Evolutionary conservation across 2,888 invertebrate genomes (phyloP).

Genomic region (Folsomia manolachei): DNA sequence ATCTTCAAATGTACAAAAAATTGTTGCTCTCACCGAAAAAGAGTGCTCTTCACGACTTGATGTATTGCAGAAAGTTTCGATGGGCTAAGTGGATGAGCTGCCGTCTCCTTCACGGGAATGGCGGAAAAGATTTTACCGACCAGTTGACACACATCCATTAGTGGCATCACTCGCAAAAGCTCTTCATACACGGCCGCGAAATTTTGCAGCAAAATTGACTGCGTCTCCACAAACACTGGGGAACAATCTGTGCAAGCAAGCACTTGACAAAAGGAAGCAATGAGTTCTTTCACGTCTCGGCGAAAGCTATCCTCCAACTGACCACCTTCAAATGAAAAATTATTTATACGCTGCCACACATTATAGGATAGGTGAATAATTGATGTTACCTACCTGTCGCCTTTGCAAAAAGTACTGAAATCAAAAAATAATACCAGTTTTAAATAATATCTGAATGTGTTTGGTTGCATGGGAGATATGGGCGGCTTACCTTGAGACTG

Average conservation of each 20-base stretch:
- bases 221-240: slow-evolving; percentile 71
- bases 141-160: slow-evolving; percentile 74
- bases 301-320: slow-evolving; percentile 85
- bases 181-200: slow-evolving; percentile 82
- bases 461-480: too few relatives aligned
- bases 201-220: slow-evolving; percentile 74
- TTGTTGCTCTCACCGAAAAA: slow-evolving; percentile 69
- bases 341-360: not conserved
- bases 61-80: slow-evolving; percentile 80
- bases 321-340: slow-evolving; percentile 55
- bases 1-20: not conserved
- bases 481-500: slow-evolving; percentile 81
- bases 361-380: not conserved
- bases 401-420: slow-evolving; percentile 75
- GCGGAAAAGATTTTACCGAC: slow-evolving; percentile 76
- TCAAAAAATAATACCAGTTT: too few relatives aligned
- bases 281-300: slow-evolving; percentile 64
- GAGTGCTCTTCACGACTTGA: slow-evolving; percentile 70
- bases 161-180: slow-evolving; percentile 58
- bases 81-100: slow-evolving; percentile 69
- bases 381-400: slow-evolving; percentile 62
- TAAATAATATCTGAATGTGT: too few relatives aligned
- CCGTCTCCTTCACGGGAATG: slow-evolving; percentile 64
- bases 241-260: slow-evolving; percentile 67
- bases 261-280: slow-evolving; percentile 75